phyloP scores from a whole-genome alignment of 2,888 invertebrate species.

The Monochamus alternatus region DNA sequence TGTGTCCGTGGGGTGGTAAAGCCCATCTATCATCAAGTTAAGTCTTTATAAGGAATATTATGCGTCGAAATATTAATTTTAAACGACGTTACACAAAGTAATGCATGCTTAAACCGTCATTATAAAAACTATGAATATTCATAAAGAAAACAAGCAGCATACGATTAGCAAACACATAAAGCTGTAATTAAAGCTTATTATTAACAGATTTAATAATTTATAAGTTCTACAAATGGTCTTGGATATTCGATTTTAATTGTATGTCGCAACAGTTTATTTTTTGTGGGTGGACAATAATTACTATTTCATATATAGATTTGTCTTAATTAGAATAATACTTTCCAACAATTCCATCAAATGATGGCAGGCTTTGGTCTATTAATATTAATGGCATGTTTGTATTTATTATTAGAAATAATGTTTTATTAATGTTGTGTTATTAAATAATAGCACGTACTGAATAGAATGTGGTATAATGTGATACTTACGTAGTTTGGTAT shows the following conservation, averaged over 20 bases:
- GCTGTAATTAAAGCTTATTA: not conserved
- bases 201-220: not conserved
- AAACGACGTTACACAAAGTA: not conserved
- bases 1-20: not conserved
- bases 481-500: constrained; percentile 14
- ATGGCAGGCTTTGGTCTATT: constrained; percentile 3
- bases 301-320: constrained; percentile 4
- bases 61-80: not conserved
- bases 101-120: not conserved
- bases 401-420: constrained; percentile 29
- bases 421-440: constrained; percentile 22
- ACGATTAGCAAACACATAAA: not conserved
- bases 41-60: not conserved
- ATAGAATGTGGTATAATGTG: constrained; percentile 1
- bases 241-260: not conserved
- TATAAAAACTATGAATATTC: constrained; percentile 9
- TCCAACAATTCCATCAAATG: not conserved
- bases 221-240: not conserved
- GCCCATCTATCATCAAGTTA: not conserved
- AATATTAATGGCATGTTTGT: constrained; percentile 15
- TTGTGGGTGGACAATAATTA: not conserved
- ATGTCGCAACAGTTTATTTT: not conserved
- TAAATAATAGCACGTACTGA: constrained; percentile 14
- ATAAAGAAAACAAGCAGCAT: not conserved
- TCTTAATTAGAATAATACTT: constrained; percentile 15